Conservation (phyloP, 2,888 invertebrate genomes). For the Yponomeuta plumbellus region DNA sequence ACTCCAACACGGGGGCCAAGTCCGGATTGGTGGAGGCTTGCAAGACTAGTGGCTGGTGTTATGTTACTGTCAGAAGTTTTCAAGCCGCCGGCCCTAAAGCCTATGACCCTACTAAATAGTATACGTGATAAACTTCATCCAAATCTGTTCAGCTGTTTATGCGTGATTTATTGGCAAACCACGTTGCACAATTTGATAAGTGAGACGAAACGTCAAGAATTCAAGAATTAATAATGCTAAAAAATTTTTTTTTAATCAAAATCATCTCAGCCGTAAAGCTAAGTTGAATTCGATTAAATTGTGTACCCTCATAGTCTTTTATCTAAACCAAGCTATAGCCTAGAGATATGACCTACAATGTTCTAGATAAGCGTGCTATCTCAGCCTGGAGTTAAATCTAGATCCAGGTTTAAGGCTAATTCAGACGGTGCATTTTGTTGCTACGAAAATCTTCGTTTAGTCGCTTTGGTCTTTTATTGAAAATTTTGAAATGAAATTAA, state of each 20-base stretch:
- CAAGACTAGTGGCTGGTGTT: too few relatives aligned
- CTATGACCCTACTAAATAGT: too few relatives aligned
- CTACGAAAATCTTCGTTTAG: neutral
- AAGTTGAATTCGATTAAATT: neutral
- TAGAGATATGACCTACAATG: slow-evolving; percentile 22
- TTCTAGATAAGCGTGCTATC: slow-evolving; percentile 13
- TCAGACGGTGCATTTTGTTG: neutral
- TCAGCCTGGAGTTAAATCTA: slow-evolving; percentile 23
- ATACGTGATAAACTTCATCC: too few relatives aligned
- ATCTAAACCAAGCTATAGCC: slow-evolving; percentile 18
- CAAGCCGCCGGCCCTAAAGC: too few relatives aligned
- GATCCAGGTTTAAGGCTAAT: slow-evolving; percentile 15
- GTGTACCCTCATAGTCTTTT: slow-evolving; percentile 5
- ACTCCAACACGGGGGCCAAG: too few relatives aligned
- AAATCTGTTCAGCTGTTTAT: too few relatives aligned
- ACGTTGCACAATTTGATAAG: too few relatives aligned
- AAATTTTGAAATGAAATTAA: neutral
- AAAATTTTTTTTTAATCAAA: neutral
- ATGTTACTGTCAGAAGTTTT: too few relatives aligned
- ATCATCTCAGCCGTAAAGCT: neutral
- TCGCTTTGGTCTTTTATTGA: neutral
- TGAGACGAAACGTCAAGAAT: too few relatives aligned
- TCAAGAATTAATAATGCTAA: too few relatives aligned
- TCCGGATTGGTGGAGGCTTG: too few relatives aligned
- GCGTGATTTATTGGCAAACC: too few relatives aligned